Conservation (phyloP, 1,140 invertebrate genomes). For the Magallana ariakensis region DNA sequence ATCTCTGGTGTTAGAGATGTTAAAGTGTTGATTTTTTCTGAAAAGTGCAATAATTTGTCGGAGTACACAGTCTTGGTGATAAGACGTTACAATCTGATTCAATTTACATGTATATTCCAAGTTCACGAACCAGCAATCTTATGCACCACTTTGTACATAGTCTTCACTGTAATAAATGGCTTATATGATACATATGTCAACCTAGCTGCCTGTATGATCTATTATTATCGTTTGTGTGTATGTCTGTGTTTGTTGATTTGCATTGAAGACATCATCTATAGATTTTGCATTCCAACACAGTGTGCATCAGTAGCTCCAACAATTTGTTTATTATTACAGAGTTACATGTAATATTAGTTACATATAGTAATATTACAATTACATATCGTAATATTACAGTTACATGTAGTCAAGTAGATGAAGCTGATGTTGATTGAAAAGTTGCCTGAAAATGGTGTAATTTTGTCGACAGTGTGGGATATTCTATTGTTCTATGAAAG, state of each 20-base stretch:
- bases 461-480: too few species aligned
- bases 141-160: neutral
- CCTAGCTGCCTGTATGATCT: neutral
- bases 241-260: neutral
- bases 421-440: too few species aligned
- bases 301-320: neutral
- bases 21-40: neutral
- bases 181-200: neutral
- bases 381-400: too few species aligned
- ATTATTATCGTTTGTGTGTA: neutral
- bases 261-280: constrained; percentile 1
- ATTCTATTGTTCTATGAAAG: too few species aligned
- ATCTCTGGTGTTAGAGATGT: too few species aligned
- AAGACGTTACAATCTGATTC: neutral
- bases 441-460: too few species aligned
- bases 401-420: too few species aligned
- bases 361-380: too few species aligned
- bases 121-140: neutral
- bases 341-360: too few species aligned
- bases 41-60: constrained; percentile 19
- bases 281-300: constrained; percentile 19
- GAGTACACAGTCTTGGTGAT: neutral
- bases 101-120: neutral
- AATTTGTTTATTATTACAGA: neutral
- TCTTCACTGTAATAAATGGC: neutral